Conservation (phyloP, 2,113 vertebrate genomes). For the Oryzias melastigma region DNA sequence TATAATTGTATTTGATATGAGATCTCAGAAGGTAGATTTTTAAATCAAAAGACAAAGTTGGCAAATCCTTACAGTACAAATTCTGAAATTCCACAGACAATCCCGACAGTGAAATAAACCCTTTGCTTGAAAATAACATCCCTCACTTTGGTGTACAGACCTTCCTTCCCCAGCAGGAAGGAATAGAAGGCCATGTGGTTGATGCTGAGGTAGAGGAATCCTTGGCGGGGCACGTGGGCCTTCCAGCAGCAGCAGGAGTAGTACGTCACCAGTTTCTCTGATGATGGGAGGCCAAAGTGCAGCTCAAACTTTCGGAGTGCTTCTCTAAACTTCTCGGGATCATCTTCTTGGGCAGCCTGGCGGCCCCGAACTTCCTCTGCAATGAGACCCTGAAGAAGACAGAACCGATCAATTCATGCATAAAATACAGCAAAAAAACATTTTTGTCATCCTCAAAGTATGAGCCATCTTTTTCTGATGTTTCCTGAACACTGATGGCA, state of each 20-base stretch:
- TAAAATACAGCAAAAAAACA: neutral
- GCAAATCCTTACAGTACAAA: too few relatives aligned
- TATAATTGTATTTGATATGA: too few relatives aligned
- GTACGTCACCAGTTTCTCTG: slow-evolving; percentile 90
- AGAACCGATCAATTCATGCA: neutral
- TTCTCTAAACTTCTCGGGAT: slow-evolving; percentile 91
- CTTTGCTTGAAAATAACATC: slow-evolving; percentile 16
- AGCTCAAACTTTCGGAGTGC: slow-evolving; percentile 88
- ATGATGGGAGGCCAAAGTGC: slow-evolving; percentile 89
- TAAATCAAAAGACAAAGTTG: too few relatives aligned
- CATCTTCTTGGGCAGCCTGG: slow-evolving; percentile 88
- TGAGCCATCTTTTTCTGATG: neutral
- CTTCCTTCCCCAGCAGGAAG: slow-evolving; percentile 95
- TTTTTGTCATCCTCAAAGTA: neutral
- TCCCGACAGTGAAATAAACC: too few relatives aligned
- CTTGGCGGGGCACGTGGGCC: slow-evolving; percentile 94
- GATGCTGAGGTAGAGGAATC: slow-evolving; percentile 95
- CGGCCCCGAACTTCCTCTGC: slow-evolving; percentile 89
- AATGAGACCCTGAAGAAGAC: slow-evolving; percentile 85
- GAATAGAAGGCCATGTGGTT: slow-evolving; percentile 98
- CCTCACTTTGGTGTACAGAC: slow-evolving; percentile 66
- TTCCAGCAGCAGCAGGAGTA: slow-evolving; percentile 99
- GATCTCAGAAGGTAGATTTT: too few relatives aligned
- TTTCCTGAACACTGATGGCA: neutral
- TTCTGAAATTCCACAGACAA: too few relatives aligned